These are phyloP conservation scores for Napeogenes sylphis DNA, from an alignment of 2,888 invertebrate genomes.

Conservation along the genomic window DNA sequence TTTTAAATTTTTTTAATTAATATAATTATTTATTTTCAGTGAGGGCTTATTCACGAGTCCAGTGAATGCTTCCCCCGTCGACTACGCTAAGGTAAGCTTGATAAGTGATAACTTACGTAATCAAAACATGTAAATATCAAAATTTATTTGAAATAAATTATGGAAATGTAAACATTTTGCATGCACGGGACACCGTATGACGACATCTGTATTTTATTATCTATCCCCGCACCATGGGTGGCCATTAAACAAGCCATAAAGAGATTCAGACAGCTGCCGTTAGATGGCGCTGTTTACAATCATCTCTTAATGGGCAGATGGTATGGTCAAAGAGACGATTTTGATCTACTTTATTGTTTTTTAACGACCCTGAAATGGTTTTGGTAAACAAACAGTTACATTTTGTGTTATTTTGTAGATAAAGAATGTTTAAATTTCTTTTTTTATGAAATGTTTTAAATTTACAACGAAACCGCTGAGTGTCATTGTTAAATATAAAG, in stretches of 20 bases:
- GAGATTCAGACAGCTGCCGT: constrained; percentile 47
- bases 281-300: constrained; percentile 59
- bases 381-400: constrained; percentile 25
- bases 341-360: constrained; percentile 25
- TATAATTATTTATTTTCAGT: constrained; percentile 65
- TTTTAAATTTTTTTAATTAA: too few species aligned
- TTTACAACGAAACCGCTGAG: too few species aligned
- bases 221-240: constrained; percentile 42
- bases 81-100: constrained; percentile 79
- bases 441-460: neutral
- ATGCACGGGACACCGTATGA: neutral
- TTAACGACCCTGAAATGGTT: constrained; percentile 26
- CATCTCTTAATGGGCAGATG: constrained; percentile 7
- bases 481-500: too few species aligned
- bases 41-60: constrained; percentile 81
- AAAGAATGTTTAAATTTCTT: constrained; percentile 10
- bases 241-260: constrained; percentile 35
- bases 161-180: too few species aligned
- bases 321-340: constrained; percentile 18
- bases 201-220: constrained; percentile 24
- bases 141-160: constrained; percentile 10
- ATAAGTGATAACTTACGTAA: neutral
- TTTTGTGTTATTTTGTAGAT: constrained; percentile 17
- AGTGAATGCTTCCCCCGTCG: constrained; percentile 78
- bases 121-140: neutral